Conservation (phyloP, 1,140 invertebrate species). For the Drosophila teissieri region DNA sequence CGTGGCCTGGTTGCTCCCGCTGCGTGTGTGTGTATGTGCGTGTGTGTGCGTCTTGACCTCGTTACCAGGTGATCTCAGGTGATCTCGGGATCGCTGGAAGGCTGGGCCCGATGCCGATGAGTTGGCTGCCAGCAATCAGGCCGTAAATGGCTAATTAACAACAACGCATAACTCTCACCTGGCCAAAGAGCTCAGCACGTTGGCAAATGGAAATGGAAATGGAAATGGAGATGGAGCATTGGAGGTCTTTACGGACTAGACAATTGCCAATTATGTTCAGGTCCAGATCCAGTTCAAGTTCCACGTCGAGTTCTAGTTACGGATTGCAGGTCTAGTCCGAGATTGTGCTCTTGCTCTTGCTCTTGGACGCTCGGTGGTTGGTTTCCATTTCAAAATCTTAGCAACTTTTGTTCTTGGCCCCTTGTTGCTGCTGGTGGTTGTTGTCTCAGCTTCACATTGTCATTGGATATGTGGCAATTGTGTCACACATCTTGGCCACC, state of each 20-base stretch:
- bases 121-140: constrained; percentile 56
- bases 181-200: constrained; percentile 26
- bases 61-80: constrained; percentile 51
- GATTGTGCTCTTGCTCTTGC: constrained; percentile 18
- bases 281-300: constrained; percentile 66
- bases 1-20: constrained; percentile 47
- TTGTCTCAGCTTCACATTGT: constrained; percentile 5
- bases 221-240: constrained; percentile 36
- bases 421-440: neutral
- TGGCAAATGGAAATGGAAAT: constrained; percentile 45
- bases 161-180: constrained; percentile 80
- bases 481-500: constrained; percentile 63
- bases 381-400: constrained; percentile 53
- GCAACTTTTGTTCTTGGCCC: constrained; percentile 37
- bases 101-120: constrained; percentile 10
- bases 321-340: constrained; percentile 12
- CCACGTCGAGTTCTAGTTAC: constrained; percentile 39
- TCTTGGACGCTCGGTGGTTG: constrained; percentile 27
- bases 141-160: constrained; percentile 81
- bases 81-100: constrained; percentile 18
- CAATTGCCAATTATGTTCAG: constrained; percentile 78
- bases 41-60: constrained; percentile 43
- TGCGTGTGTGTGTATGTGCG: constrained; percentile 1
- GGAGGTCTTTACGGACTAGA: constrained; percentile 30
- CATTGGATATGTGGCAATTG: constrained; percentile 68